Conservation (phyloP, 92 coral and sea anemone genomes). For the Porites rus region DNA sequence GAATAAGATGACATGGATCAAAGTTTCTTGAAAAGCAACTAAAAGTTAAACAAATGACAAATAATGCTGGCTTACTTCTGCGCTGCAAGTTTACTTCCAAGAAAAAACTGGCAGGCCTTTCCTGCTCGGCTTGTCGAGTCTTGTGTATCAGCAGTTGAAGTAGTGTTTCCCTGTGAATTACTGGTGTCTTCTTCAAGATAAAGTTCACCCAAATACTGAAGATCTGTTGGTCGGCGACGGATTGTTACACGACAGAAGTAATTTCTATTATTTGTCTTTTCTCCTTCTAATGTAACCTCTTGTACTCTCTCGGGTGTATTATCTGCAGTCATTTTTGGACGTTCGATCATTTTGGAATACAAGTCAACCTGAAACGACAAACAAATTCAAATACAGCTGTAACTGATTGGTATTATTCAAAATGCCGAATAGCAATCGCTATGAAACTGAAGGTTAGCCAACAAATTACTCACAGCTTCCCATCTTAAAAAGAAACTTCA, state of each 20-base stretch:
- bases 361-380: conserved; percentile 76
- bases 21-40: no score
- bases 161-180: conserved; percentile 26
- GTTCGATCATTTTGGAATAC: conserved; percentile 92
- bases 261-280: conserved; percentile 96
- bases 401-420: no score
- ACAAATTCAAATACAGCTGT: no score
- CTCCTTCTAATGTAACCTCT: conserved; percentile 96
- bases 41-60: background rate
- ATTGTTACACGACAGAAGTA: conserved; percentile 99
- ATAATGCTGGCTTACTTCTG: conserved; percentile 80
- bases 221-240: conserved; percentile 95
- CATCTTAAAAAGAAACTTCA: no score
- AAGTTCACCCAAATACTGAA: conserved; percentile 95
- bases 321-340: conserved; percentile 87
- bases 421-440: no score
- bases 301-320: conserved; percentile 96
- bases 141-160: background rate
- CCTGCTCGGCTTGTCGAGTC: conserved; percentile 52
- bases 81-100: conserved; percentile 97
- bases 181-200: conserved; percentile 94
- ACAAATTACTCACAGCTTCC: no score
- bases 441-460: no score
- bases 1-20: background rate
- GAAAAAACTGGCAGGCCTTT: conserved; percentile 87